Conservation (phyloP, 2,113 vertebrate genomes). For the Hystrix brachyura region DNA sequence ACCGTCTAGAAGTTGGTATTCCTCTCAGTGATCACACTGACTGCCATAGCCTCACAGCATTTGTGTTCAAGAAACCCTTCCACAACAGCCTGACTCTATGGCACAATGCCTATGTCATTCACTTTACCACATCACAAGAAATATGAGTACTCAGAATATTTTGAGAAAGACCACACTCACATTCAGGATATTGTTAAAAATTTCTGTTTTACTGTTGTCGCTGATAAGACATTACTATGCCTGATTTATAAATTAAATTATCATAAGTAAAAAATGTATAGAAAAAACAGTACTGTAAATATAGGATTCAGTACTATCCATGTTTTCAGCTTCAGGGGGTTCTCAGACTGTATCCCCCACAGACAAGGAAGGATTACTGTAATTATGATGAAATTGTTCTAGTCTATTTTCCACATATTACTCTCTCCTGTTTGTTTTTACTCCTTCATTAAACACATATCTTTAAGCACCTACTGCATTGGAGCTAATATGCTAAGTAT, state of each 20-base stretch:
- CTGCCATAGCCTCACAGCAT: fast-evolving
- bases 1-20: too few relatives aligned
- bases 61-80: neutral
- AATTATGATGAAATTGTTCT: neutral
- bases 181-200: neutral
- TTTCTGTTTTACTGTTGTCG: neutral
- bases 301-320: neutral
- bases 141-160: neutral
- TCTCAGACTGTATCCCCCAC: neutral
- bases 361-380: neutral
- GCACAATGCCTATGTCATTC: neutral
- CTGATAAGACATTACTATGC: neutral
- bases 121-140: neutral
- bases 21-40: neutral
- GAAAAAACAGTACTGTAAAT: neutral
- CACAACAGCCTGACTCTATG: neutral
- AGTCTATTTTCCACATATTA: neutral
- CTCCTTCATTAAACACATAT: neutral
- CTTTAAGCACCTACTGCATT: neutral
- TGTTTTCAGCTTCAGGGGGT: neutral
- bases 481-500: neutral
- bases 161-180: neutral
- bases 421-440: neutral
- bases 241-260: neutral
- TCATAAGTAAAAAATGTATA: neutral